phyloP scores from a whole-genome alignment of 1,140 invertebrate species.

The Mercenaria mercenaria region DNA sequence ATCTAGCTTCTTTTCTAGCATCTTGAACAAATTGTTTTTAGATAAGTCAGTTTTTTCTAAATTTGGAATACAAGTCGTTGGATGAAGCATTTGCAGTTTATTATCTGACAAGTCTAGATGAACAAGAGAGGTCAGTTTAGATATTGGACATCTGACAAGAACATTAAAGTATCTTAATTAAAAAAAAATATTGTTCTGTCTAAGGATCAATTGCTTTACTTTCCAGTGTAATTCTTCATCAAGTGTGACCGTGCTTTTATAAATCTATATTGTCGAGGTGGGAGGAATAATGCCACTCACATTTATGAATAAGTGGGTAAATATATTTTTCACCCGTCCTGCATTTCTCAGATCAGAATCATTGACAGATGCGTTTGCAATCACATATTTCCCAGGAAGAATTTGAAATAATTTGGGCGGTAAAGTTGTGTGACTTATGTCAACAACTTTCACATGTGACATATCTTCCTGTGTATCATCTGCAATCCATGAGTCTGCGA shows the following conservation, averaged over 20 bases:
- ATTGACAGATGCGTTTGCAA: too few species aligned
- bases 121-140: background rate
- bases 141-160: background rate
- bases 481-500: too few species aligned
- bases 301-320: background rate
- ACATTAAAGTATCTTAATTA: constrained; percentile 8
- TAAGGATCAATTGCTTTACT: background rate
- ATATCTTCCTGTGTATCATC: too few species aligned
- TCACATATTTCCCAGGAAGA: too few species aligned
- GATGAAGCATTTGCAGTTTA: background rate
- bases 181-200: constrained; percentile 17
- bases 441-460: too few species aligned
- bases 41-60: background rate
- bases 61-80: background rate
- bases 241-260: background rate
- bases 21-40: background rate
- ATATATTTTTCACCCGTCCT: too few species aligned
- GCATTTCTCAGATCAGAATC: too few species aligned
- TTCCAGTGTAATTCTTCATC: background rate
- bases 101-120: constrained; percentile 2
- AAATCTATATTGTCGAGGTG: background rate
- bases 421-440: too few species aligned
- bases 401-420: too few species aligned
- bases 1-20: background rate
- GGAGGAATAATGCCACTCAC: background rate